Conservation (phyloP, 1,140 invertebrate genomes). For the Drosophila mauritiana region DNA sequence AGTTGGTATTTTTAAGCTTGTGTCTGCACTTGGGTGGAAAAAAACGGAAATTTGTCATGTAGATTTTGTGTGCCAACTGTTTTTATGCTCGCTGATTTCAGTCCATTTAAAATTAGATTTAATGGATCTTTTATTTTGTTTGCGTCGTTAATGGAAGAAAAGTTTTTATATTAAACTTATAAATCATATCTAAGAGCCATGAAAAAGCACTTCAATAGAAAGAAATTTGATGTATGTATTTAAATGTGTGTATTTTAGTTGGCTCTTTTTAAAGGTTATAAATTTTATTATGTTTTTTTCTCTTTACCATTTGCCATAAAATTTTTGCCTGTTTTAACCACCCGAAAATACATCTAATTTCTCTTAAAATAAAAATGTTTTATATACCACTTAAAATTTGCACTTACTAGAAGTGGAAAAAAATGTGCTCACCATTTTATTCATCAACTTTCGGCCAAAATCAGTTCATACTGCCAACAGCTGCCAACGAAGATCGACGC, state of each 20-base stretch:
- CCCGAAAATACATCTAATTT: neutral
- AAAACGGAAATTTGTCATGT: constrained; percentile 59
- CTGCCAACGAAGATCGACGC: constrained; percentile 72
- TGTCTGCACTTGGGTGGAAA: constrained; percentile 30
- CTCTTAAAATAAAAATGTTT: constrained; percentile 26
- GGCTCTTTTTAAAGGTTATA: neutral
- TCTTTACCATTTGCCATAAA: neutral
- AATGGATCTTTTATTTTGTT: neutral
- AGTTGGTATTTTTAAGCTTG: constrained; percentile 25
- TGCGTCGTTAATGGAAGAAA: neutral
- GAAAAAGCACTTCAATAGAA: neutral
- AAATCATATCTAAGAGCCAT: neutral
- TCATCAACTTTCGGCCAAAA: constrained; percentile 75
- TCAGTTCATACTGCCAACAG: constrained; percentile 83
- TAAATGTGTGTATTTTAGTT: neutral
- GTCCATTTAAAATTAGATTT: constrained; percentile 19
- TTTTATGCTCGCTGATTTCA: constrained; percentile 29
- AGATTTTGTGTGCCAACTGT: constrained; percentile 41
- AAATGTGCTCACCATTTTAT: constrained; percentile 74
- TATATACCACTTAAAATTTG: constrained; percentile 50
- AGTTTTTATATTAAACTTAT: neutral
- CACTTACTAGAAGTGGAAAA: constrained; percentile 28
- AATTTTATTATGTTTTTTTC: neutral
- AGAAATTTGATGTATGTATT: neutral
- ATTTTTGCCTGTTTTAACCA: neutral